phyloP scores from a whole-genome alignment of 2,113 vertebrate species.

The Erythrocercus mccallii region DNA sequence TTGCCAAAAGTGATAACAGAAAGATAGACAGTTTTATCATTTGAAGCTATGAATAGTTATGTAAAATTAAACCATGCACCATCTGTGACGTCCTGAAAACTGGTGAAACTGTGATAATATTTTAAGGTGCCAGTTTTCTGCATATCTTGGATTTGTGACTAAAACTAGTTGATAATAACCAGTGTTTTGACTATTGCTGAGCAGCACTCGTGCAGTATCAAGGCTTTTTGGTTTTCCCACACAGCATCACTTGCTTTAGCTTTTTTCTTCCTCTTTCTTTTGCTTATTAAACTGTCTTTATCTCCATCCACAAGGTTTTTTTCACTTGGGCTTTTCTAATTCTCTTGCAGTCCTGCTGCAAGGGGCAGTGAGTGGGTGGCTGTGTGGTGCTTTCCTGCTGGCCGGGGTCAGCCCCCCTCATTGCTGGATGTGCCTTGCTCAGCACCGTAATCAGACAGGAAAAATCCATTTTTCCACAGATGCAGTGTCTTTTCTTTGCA shows the following conservation, averaged over 20 bases:
- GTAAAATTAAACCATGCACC: background rate
- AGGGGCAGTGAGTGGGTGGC: background rate
- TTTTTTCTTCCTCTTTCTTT: background rate
- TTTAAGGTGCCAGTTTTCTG: background rate
- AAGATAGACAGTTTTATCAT: background rate
- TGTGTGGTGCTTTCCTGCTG: background rate
- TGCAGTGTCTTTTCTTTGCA: background rate
- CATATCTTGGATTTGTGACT: background rate
- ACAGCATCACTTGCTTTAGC: background rate
- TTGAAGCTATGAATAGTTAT: background rate
- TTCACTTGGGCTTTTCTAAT: background rate
- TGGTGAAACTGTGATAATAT: background rate
- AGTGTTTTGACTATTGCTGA: background rate
- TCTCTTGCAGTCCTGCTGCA: background rate
- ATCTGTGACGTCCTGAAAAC: background rate
- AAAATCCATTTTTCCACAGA: background rate
- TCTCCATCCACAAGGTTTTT: background rate
- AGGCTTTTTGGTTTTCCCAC: background rate
- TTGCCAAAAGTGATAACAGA: background rate
- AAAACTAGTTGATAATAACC: background rate
- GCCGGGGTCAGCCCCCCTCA: background rate
- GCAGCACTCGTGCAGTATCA: background rate
- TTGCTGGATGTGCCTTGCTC: background rate
- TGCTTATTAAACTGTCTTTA: background rate
- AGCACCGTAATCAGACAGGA: rapidly evolving